Conservation (phyloP, 2,113 vertebrate genomes). For the Fukomys damarensis region DNA sequence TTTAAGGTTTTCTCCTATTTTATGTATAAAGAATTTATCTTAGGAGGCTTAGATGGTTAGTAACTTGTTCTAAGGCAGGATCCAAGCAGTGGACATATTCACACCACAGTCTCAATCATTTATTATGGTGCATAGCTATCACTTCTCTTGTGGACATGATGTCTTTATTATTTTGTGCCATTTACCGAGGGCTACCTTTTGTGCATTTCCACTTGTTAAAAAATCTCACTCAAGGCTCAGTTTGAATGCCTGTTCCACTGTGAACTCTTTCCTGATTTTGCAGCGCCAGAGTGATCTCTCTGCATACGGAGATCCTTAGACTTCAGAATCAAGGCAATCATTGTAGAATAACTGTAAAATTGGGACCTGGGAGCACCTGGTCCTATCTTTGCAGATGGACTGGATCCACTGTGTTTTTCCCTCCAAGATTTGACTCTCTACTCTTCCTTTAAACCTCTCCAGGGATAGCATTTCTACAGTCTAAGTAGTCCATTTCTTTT, state of each 20-base stretch:
- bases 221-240: neutral
- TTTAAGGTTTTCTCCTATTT: neutral
- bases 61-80: neutral
- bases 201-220: neutral
- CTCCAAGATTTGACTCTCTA: neutral
- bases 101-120: neutral
- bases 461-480: neutral
- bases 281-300: neutral
- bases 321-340: neutral
- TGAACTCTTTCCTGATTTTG: neutral
- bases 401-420: neutral
- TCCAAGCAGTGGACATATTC: neutral
- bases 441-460: neutral
- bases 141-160: neutral
- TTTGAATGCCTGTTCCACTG: neutral
- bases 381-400: neutral
- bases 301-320: neutral
- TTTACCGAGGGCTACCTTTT: neutral
- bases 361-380: neutral
- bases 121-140: accelerated
- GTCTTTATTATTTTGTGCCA: neutral
- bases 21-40: neutral
- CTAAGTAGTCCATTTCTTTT: neutral
- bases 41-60: neutral
- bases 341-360: neutral